Percentiles rank a stretch among this genome's conserved stretches.
Conservation (phyloP, 2,797 vertebrate genomes). For the Mus spretus region DNA sequence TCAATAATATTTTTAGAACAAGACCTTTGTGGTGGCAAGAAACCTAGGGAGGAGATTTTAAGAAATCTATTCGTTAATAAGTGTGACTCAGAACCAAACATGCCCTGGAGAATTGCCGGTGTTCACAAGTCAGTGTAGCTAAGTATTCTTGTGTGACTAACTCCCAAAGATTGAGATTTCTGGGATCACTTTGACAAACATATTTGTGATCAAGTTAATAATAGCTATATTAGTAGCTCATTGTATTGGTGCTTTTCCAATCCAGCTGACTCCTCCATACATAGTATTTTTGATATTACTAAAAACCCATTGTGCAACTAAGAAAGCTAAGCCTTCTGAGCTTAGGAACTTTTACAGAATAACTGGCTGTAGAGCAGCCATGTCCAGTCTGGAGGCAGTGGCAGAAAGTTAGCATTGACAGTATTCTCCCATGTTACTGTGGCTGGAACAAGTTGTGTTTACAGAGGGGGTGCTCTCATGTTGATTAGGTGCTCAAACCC, state of each 20-base stretch:
- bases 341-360: background rate
- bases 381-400: background rate
- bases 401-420: background rate
- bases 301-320: background rate
- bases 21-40: slow-evolving; percentile 10
- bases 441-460: background rate
- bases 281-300: background rate
- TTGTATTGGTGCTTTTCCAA: background rate
- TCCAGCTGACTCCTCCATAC: background rate
- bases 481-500: background rate
- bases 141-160: background rate
- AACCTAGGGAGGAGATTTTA: background rate
- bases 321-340: background rate
- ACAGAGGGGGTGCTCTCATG: background rate
- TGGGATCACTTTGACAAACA: background rate
- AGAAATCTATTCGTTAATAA: slow-evolving; percentile 13
- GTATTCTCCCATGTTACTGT: background rate
- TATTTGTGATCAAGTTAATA: slow-evolving; percentile 22
- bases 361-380: background rate
- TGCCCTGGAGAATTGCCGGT: background rate
- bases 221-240: background rate
- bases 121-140: slow-evolving; percentile 14
- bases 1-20: slow-evolving; percentile 56
- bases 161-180: slow-evolving; percentile 17
- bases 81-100: background rate